phyloP scores from a whole-genome alignment of 2,113 vertebrate genomes.

The Acrocephalus kingi region DNA sequence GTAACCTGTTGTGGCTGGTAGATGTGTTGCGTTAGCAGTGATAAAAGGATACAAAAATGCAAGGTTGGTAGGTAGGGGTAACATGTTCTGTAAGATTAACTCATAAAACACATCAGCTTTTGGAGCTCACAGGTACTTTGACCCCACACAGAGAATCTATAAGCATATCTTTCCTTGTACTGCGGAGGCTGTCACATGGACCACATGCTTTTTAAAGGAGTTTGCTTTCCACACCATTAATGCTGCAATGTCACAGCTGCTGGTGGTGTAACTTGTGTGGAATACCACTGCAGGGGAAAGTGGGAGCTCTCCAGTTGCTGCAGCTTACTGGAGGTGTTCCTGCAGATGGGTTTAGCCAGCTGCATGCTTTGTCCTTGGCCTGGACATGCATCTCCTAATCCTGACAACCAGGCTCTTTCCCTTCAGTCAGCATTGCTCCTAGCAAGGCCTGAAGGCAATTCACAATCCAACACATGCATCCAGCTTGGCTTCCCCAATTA shows the following conservation, averaged over 20 bases:
- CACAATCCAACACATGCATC: not conserved
- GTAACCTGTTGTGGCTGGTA: not conserved
- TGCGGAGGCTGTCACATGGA: not conserved
- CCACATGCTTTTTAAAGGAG: not conserved
- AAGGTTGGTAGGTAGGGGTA: not conserved
- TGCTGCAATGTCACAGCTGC: not conserved
- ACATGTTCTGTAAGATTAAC: not conserved
- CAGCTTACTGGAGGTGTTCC: not conserved
- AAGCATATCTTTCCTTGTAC: not conserved
- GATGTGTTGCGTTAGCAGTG: not conserved
- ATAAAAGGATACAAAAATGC: not conserved
- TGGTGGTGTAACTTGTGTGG: not conserved
- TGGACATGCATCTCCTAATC: not conserved
- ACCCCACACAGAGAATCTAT: no score
- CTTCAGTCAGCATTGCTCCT: not conserved
- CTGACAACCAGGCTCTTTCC: not conserved
- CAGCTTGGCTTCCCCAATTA: not conserved
- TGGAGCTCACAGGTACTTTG: not conserved
- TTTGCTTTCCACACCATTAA: not conserved
- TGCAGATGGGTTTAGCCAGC: not conserved
- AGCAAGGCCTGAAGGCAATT: not conserved
- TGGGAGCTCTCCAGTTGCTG: not conserved
- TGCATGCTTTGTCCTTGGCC: not conserved
- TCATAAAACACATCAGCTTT: not conserved
- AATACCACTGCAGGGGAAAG: not conserved